Evolutionary conservation across 2,113 vertebrate genomes (phyloP).

Genomic region (Myrmecobius fasciatus): DNA sequence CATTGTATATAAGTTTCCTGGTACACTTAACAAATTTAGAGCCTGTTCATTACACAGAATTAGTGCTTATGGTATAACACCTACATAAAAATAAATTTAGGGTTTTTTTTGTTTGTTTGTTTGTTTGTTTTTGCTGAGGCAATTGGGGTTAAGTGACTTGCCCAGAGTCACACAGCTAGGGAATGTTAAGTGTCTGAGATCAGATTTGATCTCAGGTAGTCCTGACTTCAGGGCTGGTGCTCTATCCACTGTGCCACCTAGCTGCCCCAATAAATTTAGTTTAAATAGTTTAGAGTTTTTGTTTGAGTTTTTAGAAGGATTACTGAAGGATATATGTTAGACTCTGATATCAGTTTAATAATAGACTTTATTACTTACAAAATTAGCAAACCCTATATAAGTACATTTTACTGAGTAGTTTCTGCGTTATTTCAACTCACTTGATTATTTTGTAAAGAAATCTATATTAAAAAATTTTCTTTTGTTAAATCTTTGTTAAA

Average conservation of each 20-base stretch:
- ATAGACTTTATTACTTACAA: background rate
- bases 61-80: constrained; percentile 29
- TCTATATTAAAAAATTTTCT: constrained; percentile 58
- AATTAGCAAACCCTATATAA: constrained; percentile 10
- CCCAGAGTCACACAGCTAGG: too few relatives aligned
- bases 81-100: constrained; percentile 23
- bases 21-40: constrained; percentile 46
- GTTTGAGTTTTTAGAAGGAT: constrained; percentile 45
- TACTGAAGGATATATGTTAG: background rate
- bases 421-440: constrained; percentile 24
- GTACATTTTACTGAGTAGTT: constrained; percentile 41
- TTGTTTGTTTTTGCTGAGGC: too few relatives aligned
- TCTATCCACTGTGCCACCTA: too few relatives aligned
- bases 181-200: too few relatives aligned
- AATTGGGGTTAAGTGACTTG: too few relatives aligned
- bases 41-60: constrained; percentile 20
- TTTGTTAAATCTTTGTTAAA: constrained; percentile 50
- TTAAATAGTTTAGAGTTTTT: constrained; percentile 27
- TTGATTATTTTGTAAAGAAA: constrained; percentile 63
- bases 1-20: constrained; percentile 22
- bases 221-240: too few relatives aligned
- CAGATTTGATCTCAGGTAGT: too few relatives aligned
- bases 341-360: constrained; percentile 30
- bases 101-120: too few relatives aligned
- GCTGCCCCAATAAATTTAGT: too few relatives aligned